Base-by-base conservation (phyloP, 2,113 vertebrate genomes). In the Pycnonotus jocosus region DNA sequence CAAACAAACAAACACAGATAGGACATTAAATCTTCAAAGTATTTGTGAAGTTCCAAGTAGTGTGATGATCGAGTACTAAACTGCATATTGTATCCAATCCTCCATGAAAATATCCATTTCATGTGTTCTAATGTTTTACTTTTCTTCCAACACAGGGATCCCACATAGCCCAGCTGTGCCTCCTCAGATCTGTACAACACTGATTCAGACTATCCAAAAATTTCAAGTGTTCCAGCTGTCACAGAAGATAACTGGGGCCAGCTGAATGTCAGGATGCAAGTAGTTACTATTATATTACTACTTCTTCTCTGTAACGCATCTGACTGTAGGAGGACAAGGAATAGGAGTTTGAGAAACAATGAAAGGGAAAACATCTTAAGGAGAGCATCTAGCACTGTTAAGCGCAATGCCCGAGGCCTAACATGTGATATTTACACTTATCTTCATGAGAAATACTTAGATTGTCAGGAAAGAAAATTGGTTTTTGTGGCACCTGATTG, bases 381-480 rank as follows among this genome's bases (percentile, higher is more conserved):
- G 69, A 97, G 94, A 28, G 35, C 45, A 83, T 97, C 98, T 31
- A 93, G 95, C 40, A 97, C 98, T 0, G 97, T 97, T 66, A 99
- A 98, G 76, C 98, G 99, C n/a, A 99, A 98, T 10, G 97, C 97
- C 40, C 96, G 74, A 37, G 95, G 83, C 61, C 92, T 88, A 25
- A 96, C 98, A 12, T 99, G 99, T 74, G 98, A 99, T 50, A 98
- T 98, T 81, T 99, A 99, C 94, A 96, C 86, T 6, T 98, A 99
- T 47, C 97, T 98, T 20, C 98, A 99, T 16, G 98, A 99, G 92
- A 99, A 99, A 94, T 99, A 98, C 95, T 96, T 99, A 92, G 99
- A 99, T 91, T 99, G 99, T 85, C 99, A 99, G 97, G 99, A 99
- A 92, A 98, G 97, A 88, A 98, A 98, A 81, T 93, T 99, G 89